Base-by-base conservation (phyloP, 1,140 invertebrate species). In the Lysiphlebus fabarum region DNA sequence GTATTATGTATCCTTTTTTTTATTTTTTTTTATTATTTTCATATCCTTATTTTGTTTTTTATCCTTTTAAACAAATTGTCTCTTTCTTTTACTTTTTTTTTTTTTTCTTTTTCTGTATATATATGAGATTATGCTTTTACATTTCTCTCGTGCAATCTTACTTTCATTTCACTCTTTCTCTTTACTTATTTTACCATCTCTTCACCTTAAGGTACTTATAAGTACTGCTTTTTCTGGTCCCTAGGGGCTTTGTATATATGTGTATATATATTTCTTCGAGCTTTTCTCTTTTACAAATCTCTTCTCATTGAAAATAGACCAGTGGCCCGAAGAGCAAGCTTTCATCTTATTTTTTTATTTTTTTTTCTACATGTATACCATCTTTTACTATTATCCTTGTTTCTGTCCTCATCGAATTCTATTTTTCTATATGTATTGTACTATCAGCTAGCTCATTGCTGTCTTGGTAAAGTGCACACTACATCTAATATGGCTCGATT, bases 1-100 rank as follows among this genome's bases (percentile, higher is more conserved):
- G 43, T 54, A 54, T 45, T 54, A 55, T 37, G 33, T 41, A 56
- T 44, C 58, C 58, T 53, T 44, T 41, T 14, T n/a, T 45, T 40
- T 14, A 44, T n/a, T 12, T 45, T 58, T 51, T 50, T 42, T n/a
- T n/a, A n/a, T n/a, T n/a, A n/a, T n/a, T n/a, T n/a, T n/a, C n/a
- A 37, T 17, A 49, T 38, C 48, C 51, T 53, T 44, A n/a, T n/a
- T 54, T n/a, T 34, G 36, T 51, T 14, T 17, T 33, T 45, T 26
- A 33, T 33, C 33, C 47, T 37, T 36, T 45, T 47, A 26, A 26
- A 26, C 17, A 26, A 26, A 26, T 4, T 26, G 33, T 48, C 33
- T 48, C 7, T 11, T 38, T 37, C 26, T 17, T 49, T 34, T 42
- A n/a, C 38, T 50, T 26, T 5, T 8, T 33, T 8, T 33, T 5